phyloP scores from a whole-genome alignment of 2,888 invertebrate species.

The Drosophila cognata region DNA sequence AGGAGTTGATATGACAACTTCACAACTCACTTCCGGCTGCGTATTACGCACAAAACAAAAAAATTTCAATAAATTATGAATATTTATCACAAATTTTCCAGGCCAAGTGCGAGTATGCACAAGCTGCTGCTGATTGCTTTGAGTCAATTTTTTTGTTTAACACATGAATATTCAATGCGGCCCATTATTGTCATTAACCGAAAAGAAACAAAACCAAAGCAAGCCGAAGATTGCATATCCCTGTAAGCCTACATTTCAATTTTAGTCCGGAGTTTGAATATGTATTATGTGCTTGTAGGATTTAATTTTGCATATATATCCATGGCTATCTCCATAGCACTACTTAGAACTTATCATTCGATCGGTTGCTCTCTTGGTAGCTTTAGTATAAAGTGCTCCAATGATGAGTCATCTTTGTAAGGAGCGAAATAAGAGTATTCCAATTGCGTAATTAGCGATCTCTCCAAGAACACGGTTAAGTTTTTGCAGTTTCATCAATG shows the following conservation, averaged over 20 bases:
- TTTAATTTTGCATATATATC: neutral
- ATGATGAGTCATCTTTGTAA: neutral
- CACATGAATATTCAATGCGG: conserved; percentile 63
- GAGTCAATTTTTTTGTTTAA: conserved; percentile 27
- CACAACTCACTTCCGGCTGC: conserved; percentile 5
- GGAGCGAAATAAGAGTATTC: neutral
- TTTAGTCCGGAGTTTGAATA: neutral
- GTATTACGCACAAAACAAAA: conserved; percentile 8
- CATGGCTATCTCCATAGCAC: neutral
- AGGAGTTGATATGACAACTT: neutral
- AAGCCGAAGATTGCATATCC: neutral
- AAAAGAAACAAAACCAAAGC: neutral
- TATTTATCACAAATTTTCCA: conserved; percentile 41
- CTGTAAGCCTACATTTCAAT: neutral
- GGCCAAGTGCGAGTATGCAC: conserved; percentile 12
- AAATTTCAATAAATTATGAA: conserved; percentile 50
- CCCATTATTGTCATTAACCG: conserved; percentile 30
- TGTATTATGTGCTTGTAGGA: neutral
- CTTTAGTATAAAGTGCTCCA: neutral
- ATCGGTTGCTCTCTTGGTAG: neutral
- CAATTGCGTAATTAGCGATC: neutral
- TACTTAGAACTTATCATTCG: neutral
- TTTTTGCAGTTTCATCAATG: neutral
- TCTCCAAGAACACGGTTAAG: neutral
- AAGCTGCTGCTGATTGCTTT: conserved; percentile 34